phyloP scores from a whole-genome alignment of 35 echinoderm and acorn worm species.

The Nesometra sesokonis region DNA sequence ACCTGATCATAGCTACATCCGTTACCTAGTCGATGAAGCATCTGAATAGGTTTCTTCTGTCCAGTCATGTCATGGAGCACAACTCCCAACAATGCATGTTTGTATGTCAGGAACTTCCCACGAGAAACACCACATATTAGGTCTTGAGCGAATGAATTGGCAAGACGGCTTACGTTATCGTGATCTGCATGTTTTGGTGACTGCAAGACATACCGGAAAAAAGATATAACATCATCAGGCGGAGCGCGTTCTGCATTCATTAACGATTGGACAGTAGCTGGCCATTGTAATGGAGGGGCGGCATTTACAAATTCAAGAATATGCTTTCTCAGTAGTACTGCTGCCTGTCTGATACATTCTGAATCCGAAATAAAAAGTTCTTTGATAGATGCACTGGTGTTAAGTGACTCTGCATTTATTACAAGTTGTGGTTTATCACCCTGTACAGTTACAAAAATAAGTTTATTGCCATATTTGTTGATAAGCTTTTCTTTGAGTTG shows the following conservation, averaged over 20 bases:
- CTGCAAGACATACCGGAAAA: neutral
- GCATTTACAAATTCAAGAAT: neutral
- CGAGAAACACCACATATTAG: neutral
- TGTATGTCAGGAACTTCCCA: neutral
- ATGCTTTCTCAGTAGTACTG: neutral
- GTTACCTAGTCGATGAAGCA: no score
- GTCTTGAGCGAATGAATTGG: neutral
- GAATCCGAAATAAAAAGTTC: neutral
- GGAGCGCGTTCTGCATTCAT: neutral
- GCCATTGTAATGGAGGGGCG: neutral
- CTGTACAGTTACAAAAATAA: neutral
- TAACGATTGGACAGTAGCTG: neutral
- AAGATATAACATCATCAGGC: neutral
- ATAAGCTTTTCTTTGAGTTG: neutral
- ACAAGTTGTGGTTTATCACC: neutral
- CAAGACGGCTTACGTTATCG: neutral
- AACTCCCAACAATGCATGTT: neutral
- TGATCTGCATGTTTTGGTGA: neutral
- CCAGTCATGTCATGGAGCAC: no score
- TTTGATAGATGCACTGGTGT: neutral
- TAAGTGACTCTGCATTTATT: neutral
- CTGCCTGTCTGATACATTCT: neutral
- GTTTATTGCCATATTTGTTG: neutral
- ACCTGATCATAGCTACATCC: no score
- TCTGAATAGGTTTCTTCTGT: no score